phyloP scores from a whole-genome alignment of 2,888 invertebrate species.

The Oconnorella tubifera region DNA sequence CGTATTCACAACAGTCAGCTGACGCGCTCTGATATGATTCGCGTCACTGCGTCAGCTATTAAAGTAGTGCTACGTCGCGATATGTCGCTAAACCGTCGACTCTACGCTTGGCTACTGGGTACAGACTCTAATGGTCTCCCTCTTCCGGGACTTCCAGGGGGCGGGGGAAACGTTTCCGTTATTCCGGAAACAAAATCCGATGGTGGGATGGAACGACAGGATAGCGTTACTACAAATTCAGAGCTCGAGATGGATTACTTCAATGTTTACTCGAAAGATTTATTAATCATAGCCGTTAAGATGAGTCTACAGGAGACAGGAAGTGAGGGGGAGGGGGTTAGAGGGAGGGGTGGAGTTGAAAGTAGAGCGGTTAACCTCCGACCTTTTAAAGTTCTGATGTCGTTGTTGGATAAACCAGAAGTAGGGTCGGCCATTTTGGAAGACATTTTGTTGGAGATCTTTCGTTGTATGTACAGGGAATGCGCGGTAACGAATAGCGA shows the following conservation, averaged over 20 bases:
- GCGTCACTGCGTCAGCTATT: conserved; percentile 62
- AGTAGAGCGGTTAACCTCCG: conserved; percentile 30
- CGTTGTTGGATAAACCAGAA: conserved; percentile 80
- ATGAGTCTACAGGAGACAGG: conserved; percentile 21
- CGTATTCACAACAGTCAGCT: conserved; percentile 76
- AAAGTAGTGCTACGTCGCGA: conserved; percentile 73
- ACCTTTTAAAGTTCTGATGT: conserved; percentile 67
- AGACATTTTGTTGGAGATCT: conserved; percentile 63
- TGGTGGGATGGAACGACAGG: conserved; percentile 9
- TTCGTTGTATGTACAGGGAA: conserved; percentile 58
- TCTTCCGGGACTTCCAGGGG: conserved; percentile 10
- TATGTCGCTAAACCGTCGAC: conserved; percentile 80
- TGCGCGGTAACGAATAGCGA: conserved; percentile 24
- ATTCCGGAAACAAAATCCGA: too few relatives aligned
- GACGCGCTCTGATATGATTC: conserved; percentile 65
- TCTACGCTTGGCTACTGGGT: conserved; percentile 80
- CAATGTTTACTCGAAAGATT: conserved; percentile 66
- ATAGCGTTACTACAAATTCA: conserved; percentile 25
- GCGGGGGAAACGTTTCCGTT: neutral
- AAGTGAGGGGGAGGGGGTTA: neutral
- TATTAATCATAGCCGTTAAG: conserved; percentile 57
- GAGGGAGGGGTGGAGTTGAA: neutral
- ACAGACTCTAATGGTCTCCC: conserved; percentile 58
- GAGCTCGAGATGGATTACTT: conserved; percentile 34
- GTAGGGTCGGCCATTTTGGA: conserved; percentile 63